phyloP scores from a whole-genome alignment of 1,140 invertebrate species.

The Drosophila willistoni region DNA sequence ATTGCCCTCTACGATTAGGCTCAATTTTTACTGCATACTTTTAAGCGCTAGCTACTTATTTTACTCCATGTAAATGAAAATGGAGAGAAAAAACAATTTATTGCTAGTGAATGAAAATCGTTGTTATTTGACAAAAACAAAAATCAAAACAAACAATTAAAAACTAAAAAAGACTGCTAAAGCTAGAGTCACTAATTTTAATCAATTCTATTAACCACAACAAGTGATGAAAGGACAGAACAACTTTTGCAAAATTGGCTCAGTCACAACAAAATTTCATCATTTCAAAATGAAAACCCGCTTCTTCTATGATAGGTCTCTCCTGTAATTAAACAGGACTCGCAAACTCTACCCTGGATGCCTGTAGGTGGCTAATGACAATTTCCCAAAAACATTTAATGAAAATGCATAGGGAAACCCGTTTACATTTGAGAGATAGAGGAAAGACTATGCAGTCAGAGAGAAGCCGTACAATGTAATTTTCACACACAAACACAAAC shows the following conservation, averaged over 20 bases:
- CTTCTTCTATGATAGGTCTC: not conserved
- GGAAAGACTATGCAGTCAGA: slow-evolving; percentile 45
- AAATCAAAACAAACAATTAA: too few relatives aligned
- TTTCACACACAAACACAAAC: slow-evolving; percentile 38
- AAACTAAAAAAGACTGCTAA: too few relatives aligned
- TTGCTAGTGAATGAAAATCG: too few relatives aligned
- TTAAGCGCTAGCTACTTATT: not conserved
- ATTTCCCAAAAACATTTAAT: slow-evolving; percentile 62
- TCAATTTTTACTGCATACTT: not conserved
- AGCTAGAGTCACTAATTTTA: too few relatives aligned
- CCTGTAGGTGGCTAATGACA: slow-evolving; percentile 58
- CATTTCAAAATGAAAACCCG: slow-evolving; percentile 8
- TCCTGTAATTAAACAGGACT: slow-evolving; percentile 1
- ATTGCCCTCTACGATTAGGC: too few relatives aligned
- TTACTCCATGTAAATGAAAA: not conserved
- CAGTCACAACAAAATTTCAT: not conserved
- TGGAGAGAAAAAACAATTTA: not conserved
- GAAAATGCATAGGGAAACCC: slow-evolving; percentile 74
- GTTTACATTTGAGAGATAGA: slow-evolving; percentile 29
- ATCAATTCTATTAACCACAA: not conserved
- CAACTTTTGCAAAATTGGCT: not conserved
- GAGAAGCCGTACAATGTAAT: slow-evolving; percentile 41
- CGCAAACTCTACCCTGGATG: not conserved
- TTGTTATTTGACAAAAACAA: too few relatives aligned
- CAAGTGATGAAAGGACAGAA: not conserved